Base-by-base conservation (phyloP, 1,140 invertebrate species). In the Drosophila pseudoananassae region DNA sequence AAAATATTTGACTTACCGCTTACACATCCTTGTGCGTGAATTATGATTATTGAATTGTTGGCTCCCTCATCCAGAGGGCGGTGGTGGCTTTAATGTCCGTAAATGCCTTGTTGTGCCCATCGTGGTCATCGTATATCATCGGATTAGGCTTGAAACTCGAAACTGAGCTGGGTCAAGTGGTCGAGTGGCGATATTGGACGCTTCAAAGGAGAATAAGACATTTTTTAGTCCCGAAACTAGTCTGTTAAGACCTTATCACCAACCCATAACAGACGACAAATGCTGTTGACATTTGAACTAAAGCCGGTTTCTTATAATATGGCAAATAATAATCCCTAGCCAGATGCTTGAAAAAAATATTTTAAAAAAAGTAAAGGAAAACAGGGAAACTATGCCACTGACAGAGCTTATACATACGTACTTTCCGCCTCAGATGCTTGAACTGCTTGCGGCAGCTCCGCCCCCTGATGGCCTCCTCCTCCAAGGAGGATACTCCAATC, bases 201-300 rank as follows among this genome's bases (percentile, higher is more conserved):
- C 25, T 27, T 7, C 6, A 1, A 1, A 27, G 25, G 6, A 27
- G 6, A 27, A 27, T 27, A 27, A 5, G 25, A 27, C 5, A 27
- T 33, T 33, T 9, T 33, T 33, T 33, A 10, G 31, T 33, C 1
- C 8, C 31, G 31, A 33, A 33, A 33, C 9, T 33, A 33, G 31
- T 33, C 33, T 4, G 33, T 36, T 36, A 12, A 51, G 51, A 7
- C 33, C 33, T 45, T 47, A 45, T 31, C 17, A 14, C 25, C 47
- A 9, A 4, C n/a, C n/a, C 14, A 40, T 31, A 36, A 33, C 40
- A 43, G 15, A 77, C 74, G 64, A 74, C 74, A 78, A 83, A 83
- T 84, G 82, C 78, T 85, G 82, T 85, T 85, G 82, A 85, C 82
- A 85, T 85, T 85, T 85, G 82, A 85, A 85, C 82, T 85, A 87